Percentiles rank a stretch among this genome's conserved stretches.
These are phyloP conservation scores for Porphyrio hochstetteri DNA, from an alignment of 2,113 vertebrate species.

Conservation along the genomic window DNA sequence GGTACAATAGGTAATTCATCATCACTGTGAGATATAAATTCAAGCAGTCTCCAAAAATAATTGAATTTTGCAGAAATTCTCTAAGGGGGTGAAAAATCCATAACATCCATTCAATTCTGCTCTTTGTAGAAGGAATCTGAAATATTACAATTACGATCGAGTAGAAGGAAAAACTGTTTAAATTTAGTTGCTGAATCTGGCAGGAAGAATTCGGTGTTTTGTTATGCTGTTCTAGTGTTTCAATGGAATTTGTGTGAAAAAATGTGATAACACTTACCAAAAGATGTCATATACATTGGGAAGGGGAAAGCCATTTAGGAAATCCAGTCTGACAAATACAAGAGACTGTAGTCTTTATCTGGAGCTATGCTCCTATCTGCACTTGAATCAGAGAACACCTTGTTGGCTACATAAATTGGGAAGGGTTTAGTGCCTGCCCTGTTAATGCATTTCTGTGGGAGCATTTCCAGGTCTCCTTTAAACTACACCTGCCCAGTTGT, in stretches of 20 bases:
- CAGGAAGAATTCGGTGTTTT: not conserved
- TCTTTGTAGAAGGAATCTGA: constrained; percentile 48
- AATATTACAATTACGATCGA: constrained; percentile 17
- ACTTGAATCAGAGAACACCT: not conserved
- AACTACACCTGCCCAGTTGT: not conserved
- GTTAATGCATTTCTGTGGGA: not conserved
- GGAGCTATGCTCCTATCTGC: not conserved
- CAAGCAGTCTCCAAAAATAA: constrained; percentile 66
- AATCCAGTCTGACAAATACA: not conserved
- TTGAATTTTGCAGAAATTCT: constrained; percentile 72
- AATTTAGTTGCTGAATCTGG: not conserved
- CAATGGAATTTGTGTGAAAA: not conserved
- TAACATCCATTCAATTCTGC: constrained; percentile 57
- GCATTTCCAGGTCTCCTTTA: not conserved
- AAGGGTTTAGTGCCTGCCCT: not conserved
- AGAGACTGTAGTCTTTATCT: not conserved
- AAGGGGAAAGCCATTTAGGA: not conserved
- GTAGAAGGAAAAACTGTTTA: not conserved
- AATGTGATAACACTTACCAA: not conserved
- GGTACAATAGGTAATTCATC: constrained; percentile 58
- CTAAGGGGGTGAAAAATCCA: constrained; percentile 58
- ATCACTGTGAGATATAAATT: constrained; percentile 55
- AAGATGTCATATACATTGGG: not conserved
- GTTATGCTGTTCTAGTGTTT: not conserved
- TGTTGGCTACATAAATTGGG: not conserved